Evolutionary conservation across 2,888 invertebrate species (phyloP), one percentile per base, ranked within the genome.

Genomic region (Drosophila meridiana): DNA sequence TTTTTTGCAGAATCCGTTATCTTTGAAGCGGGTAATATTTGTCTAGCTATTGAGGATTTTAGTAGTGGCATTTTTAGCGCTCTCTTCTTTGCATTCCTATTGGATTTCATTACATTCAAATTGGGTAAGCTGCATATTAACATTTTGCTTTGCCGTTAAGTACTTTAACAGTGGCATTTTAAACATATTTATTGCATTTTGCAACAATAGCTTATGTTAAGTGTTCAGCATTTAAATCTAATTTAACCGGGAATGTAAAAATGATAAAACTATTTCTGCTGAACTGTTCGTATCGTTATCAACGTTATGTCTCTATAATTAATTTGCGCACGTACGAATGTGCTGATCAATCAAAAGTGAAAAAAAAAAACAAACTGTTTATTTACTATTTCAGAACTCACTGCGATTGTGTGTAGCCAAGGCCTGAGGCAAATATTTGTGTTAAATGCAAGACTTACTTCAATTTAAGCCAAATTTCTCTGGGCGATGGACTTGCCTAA

Each of bases 251-350:
- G 66, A 42, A 66, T 42, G 28, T 28, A 13, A 26, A 38, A 11
- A 26, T 47, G 34, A 55, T 48, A 34, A 67, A 53, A 48, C 61
- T 1, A 9, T 48, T n/a, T 28, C 38, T 34, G 5, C 2, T 11
- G 11, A 66, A 42, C 55, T 34, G 26, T 55, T 40, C 11, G 2
- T 47, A 28, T 8, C 4, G 8, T 48, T 68, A 36, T 57, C 67
- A 36, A 13, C 11, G 13, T 11, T 57, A 40, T 55, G 34, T 11
- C 34, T 48, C 20, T 36, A 67, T 66, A 56, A 56, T 56, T 56
- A 66, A 48, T 20, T 56, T 48, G 30, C 47, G 42, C 48, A 48
- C 34, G 47, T 30, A 3, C 20, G 14, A 11, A 11, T 26, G 28
- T 20, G 20, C 14, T 67, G 48, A 50, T 34, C 20, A 66, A 67